Conservation (phyloP, 2,888 invertebrate species). For the Scrobipalpa atriplicella region DNA sequence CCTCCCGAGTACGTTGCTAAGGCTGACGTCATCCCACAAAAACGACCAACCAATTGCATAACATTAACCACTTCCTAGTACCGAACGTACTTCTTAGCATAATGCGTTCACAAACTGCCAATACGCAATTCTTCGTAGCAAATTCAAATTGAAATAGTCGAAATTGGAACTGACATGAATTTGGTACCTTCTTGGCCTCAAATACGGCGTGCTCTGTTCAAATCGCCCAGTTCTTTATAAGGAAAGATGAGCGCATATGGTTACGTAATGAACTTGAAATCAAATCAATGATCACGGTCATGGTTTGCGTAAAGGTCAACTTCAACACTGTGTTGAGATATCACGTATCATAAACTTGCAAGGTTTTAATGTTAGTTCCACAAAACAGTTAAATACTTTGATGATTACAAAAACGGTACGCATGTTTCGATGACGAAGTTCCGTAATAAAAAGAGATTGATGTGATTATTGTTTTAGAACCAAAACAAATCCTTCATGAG, state of each 20-base stretch:
- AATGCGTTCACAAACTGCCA: conserved; percentile 16
- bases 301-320: conserved; percentile 71
- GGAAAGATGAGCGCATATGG: conserved; percentile 64
- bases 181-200: conserved; percentile 21
- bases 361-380: background rate
- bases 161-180: background rate
- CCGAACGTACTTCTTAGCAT: conserved; percentile 7
- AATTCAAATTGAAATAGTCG: background rate
- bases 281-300: conserved; percentile 74
- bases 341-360: background rate
- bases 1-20: conserved; percentile 39
- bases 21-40: conserved; percentile 64
- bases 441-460: conserved; percentile 4
- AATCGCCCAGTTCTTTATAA: conserved; percentile 39
- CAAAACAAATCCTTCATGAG: background rate
- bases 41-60: conserved; percentile 71
- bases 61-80: conserved; percentile 54
- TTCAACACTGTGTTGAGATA: conserved; percentile 21
- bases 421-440: background rate
- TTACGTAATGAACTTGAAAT: conserved; percentile 74
- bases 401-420: background rate
- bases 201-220: conserved; percentile 26
- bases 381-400: background rate
- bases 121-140: conserved; percentile 10
- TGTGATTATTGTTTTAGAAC: conserved; percentile 11